Conservation (phyloP, 2,797 vertebrate species). For the Pseudochirops corinnae region DNA sequence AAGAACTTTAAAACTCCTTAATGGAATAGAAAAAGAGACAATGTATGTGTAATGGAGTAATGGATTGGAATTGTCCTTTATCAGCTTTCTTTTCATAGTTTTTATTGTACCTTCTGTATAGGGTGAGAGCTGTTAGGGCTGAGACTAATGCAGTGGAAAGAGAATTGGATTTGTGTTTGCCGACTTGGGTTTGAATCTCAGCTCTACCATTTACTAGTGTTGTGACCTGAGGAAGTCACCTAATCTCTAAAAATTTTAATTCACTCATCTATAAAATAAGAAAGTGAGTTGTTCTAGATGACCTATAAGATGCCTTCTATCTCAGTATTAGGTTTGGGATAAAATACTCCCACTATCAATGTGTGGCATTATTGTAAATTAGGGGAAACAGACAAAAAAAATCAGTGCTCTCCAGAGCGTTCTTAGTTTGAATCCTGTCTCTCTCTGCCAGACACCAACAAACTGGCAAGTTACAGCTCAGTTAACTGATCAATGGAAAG, state of each 20-base stretch:
- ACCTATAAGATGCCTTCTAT: not conserved
- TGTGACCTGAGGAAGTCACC: not conserved
- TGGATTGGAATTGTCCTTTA: not conserved
- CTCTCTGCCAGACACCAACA: not conserved
- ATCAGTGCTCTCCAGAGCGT: not conserved
- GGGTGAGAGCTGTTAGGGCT: not conserved
- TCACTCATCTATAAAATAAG: not conserved
- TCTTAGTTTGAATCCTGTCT: not conserved
- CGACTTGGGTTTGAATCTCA: not conserved
- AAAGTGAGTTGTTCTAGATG: not conserved
- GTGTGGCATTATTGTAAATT: not conserved
- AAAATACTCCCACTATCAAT: not conserved
- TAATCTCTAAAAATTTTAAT: not conserved
- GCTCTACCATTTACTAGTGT: not conserved
- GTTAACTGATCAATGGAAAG: not conserved
- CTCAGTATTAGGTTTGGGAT: not conserved
- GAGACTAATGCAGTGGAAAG: not conserved
- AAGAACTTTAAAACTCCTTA: conserved; percentile 17
- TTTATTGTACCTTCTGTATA: not conserved
- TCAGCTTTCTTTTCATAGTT: fast-evolving
- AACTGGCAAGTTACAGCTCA: not conserved
- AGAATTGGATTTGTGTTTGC: not conserved
- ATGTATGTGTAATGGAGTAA: not conserved
- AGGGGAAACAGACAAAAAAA: not conserved
- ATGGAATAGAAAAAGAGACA: conserved; percentile 16